A percentile compares a stretch with the other conserved stretches of the same genome.
Evolutionary conservation across 2,797 vertebrate species (phyloP).

Genomic region (Danio choprae): DNA sequence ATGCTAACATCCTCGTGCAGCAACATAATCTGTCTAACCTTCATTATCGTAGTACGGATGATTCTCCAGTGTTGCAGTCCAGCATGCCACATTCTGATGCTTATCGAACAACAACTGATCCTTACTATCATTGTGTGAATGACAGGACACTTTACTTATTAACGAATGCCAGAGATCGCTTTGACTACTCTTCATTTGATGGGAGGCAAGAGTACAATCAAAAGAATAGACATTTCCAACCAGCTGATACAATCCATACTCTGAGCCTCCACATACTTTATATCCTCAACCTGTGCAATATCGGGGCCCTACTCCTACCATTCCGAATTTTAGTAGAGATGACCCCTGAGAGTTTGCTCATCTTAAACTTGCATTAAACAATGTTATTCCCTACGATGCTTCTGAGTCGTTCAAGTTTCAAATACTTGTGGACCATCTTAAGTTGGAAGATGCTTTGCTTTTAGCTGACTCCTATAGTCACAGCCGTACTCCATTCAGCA

Average conservation of each 20-base stretch:
- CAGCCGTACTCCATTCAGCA: neutral
- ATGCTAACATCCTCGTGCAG: too few species aligned
- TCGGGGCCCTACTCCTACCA: neutral
- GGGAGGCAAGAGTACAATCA: neutral
- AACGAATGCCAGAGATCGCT: neutral
- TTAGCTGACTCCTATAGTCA: conserved; percentile 42
- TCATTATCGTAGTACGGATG: neutral
- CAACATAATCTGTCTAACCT: fast-evolving
- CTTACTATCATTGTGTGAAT: neutral
- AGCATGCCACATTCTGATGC: neutral
- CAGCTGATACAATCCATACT: neutral
- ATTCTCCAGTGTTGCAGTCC: neutral
- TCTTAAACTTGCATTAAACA: conserved; percentile 35
- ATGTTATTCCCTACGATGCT: conserved; percentile 3
- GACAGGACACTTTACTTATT: neutral
- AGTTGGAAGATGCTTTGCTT: conserved; percentile 58
- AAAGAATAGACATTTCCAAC: neutral
- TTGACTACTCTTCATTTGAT: neutral
- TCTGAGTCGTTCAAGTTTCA: conserved; percentile 51
- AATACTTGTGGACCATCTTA: conserved; percentile 27
- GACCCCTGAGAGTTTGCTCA: conserved; percentile 14
- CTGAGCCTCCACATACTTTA: neutral
- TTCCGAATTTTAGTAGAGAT: neutral
- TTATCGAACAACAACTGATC: neutral
- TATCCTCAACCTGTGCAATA: neutral